These are phyloP conservation scores for Eupithecia insigniata DNA, from an alignment of 2,888 invertebrate genomes.

Conservation along the genomic window DNA sequence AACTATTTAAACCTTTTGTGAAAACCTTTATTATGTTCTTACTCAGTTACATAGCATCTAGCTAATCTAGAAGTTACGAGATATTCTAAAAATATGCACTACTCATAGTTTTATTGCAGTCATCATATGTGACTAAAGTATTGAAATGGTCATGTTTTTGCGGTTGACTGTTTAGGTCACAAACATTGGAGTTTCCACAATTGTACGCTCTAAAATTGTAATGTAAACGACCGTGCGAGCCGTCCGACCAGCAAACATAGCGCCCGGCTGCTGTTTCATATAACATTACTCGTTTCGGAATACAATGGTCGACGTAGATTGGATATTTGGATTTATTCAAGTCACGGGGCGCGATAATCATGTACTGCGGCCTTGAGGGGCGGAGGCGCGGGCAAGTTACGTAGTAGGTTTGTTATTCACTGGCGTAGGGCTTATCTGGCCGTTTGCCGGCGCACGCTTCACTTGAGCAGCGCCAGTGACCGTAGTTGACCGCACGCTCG, in stretches of 20 bases:
- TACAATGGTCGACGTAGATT: conserved; percentile 65
- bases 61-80: background rate
- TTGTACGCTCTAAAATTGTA: conserved; percentile 5
- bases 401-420: conserved; percentile 41
- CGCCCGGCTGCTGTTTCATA: conserved; percentile 48
- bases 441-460: conserved; percentile 59
- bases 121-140: background rate
- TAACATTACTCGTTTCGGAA: conserved; percentile 63
- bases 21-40: background rate
- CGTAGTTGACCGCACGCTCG: conserved; percentile 53
- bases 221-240: conserved; percentile 25
- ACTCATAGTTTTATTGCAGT: background rate
- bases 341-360: conserved; percentile 71
- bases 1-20: background rate
- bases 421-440: conserved; percentile 70
- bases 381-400: conserved; percentile 39
- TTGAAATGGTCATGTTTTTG: background rate
- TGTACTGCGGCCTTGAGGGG: conserved; percentile 68
- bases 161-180: background rate
- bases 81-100: background rate
- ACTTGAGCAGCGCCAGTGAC: conserved; percentile 66
- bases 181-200: conserved; percentile 3
- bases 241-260: conserved; percentile 24
- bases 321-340: conserved; percentile 67
- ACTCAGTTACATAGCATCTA: background rate